These are phyloP conservation scores for Nymphalis c-album DNA, from an alignment of 2,888 invertebrate species.

Conservation along the genomic window DNA sequence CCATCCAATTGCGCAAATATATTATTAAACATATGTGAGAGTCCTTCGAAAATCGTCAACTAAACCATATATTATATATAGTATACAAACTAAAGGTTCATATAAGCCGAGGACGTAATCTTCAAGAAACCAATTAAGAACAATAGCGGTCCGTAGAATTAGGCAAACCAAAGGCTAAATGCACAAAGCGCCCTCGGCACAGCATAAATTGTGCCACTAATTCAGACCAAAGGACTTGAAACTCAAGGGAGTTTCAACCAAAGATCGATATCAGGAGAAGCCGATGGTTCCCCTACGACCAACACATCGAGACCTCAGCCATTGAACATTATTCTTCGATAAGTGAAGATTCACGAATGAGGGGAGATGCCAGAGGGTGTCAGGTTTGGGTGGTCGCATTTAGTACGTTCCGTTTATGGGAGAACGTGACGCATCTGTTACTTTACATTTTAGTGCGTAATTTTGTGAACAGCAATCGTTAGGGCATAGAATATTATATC, in stretches of 20 bases:
- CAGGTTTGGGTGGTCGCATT: slow-evolving; percentile 57
- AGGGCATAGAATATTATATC: slow-evolving; percentile 35
- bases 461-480: slow-evolving; percentile 54
- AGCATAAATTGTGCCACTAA: slow-evolving; percentile 74
- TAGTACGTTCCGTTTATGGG: slow-evolving; percentile 71
- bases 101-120: slow-evolving; percentile 19
- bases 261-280: slow-evolving; percentile 78
- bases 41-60: not conserved
- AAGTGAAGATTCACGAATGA: slow-evolving; percentile 39
- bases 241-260: slow-evolving; percentile 70
- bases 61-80: not conserved
- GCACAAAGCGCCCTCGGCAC: slow-evolving; percentile 40
- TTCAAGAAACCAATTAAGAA: slow-evolving; percentile 40
- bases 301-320: slow-evolving; percentile 58
- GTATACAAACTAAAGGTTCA: slow-evolving; percentile 15
- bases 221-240: slow-evolving; percentile 66
- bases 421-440: slow-evolving; percentile 76
- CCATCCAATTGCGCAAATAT: not conserved
- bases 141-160: slow-evolving; percentile 37
- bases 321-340: slow-evolving; percentile 45
- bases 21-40: not conserved
- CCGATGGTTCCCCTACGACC: slow-evolving; percentile 69
- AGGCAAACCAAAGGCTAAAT: slow-evolving; percentile 36
- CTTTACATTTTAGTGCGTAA: slow-evolving; percentile 69
- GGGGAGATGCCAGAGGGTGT: slow-evolving; percentile 52